Evolutionary conservation across 2,888 invertebrate species (phyloP).

Genomic region (Leptogaster cylindrica): DNA sequence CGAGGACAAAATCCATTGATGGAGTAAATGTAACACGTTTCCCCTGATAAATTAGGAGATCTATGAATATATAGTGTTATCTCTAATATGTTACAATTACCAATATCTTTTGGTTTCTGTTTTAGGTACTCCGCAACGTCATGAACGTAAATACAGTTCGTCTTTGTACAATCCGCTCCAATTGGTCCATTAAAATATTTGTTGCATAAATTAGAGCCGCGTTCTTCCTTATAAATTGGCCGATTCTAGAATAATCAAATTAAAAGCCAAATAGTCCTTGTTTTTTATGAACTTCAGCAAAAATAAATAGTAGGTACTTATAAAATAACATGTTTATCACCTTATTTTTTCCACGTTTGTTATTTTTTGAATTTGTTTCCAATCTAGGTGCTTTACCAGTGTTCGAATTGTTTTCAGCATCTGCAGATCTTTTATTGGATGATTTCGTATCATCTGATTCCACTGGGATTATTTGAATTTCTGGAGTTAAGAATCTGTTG

Average conservation of each 20-base stretch:
- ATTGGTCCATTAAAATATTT: conserved; percentile 56
- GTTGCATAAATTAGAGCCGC: conserved; percentile 56
- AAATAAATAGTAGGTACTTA: conserved; percentile 23
- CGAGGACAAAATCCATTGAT: conserved; percentile 80
- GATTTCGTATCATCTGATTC: not conserved
- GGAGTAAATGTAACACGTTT: conserved; percentile 70
- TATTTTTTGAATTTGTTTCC: conserved; percentile 52
- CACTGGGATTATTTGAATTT: not conserved
- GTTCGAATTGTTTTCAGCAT: not conserved
- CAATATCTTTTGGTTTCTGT: conserved; percentile 74
- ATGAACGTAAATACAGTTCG: conserved; percentile 78
- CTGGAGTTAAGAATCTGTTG: conserved; percentile 13
- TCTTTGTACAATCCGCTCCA: conserved; percentile 62
- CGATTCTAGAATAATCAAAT: conserved; percentile 53
- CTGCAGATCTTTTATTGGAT: conserved; percentile 30
- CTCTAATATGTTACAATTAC: conserved; percentile 48
- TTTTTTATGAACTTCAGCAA: not conserved
- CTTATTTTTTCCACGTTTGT: conserved; percentile 58
- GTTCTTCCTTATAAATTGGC: conserved; percentile 58
- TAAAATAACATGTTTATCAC: too few species aligned
- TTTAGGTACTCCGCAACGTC: conserved; percentile 76
- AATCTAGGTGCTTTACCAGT: conserved; percentile 50
- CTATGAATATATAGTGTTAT: not conserved
- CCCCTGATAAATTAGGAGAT: conserved; percentile 50
- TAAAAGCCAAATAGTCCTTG: not conserved